These are phyloP conservation scores for Axea sp. DNA, from an alignment of 2,888 invertebrate species.

Conservation along the genomic window DNA sequence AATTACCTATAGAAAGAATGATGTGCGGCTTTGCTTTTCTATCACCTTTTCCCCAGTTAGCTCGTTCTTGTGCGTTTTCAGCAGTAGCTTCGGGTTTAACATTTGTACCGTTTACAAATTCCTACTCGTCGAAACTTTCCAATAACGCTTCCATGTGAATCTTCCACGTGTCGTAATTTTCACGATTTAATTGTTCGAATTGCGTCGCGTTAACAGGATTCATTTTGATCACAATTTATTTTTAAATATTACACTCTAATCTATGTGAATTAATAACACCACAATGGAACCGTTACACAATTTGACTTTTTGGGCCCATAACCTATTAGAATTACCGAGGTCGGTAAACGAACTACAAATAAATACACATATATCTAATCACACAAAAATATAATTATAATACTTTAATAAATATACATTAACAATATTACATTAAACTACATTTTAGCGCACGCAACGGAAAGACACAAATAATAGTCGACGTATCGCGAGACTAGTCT, in stretches of 20 bases:
- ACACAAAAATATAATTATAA: too few relatives aligned
- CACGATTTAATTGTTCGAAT: slow-evolving; percentile 3
- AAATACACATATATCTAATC: too few relatives aligned
- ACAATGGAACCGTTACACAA: too few relatives aligned
- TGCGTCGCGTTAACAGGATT: background rate
- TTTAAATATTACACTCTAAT: too few relatives aligned
- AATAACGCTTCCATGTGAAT: slow-evolving; percentile 22
- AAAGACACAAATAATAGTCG: too few relatives aligned
- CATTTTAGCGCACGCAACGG: too few relatives aligned
- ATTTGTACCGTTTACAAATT: slow-evolving; percentile 1
- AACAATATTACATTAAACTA: too few relatives aligned
- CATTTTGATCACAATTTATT: background rate
- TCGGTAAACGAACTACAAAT: too few relatives aligned
- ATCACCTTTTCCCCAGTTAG: slow-evolving; percentile 2
- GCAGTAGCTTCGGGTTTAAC: background rate
- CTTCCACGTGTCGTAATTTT: slow-evolving; percentile 22
- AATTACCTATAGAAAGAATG: background rate
- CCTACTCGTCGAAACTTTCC: slow-evolving; percentile 5
- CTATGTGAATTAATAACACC: too few relatives aligned
- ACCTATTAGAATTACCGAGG: too few relatives aligned
- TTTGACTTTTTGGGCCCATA: slow-evolving; percentile 5
- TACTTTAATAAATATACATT: too few relatives aligned
- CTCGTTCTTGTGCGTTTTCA: background rate
- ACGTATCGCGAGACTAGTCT: too few relatives aligned
- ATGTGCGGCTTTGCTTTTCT: slow-evolving; percentile 1